Percentiles rank a stretch among this genome's conserved stretches.
Evolutionary conservation across 1,140 invertebrate genomes (phyloP).

Genomic region (Asbolus verrucosus): DNA sequence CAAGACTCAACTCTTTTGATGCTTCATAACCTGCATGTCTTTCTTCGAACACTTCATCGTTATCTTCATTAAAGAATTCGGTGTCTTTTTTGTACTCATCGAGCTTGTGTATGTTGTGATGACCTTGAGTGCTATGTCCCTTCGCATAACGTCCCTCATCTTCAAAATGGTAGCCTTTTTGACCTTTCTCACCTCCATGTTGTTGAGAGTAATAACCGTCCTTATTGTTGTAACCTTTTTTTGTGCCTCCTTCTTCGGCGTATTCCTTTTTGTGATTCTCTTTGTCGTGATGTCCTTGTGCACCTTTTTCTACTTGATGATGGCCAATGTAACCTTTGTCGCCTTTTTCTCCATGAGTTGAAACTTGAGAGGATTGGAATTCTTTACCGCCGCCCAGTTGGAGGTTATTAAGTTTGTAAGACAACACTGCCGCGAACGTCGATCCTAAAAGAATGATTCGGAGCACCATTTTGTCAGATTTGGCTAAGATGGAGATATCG

Average conservation of each 20-base stretch:
- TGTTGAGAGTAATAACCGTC: slow-evolving; percentile 74
- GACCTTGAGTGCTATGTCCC: slow-evolving; percentile 71
- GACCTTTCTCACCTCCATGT: slow-evolving; percentile 71
- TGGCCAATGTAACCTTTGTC: slow-evolving; percentile 64
- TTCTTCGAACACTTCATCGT: slow-evolving; percentile 70
- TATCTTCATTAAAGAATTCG: slow-evolving; percentile 73
- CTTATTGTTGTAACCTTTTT: slow-evolving; percentile 73
- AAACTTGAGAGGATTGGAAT: not conserved
- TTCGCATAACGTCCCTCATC: slow-evolving; percentile 71
- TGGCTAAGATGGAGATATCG: not conserved
- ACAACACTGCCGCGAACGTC: not conserved
- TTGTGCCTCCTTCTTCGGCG: slow-evolving; percentile 71
- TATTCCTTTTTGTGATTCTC: slow-evolving; percentile 72
- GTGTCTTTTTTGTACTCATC: slow-evolving; percentile 78
- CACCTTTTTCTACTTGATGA: slow-evolving; percentile 72
- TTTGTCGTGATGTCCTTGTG: slow-evolving; percentile 74
- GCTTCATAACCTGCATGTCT: slow-evolving; percentile 69
- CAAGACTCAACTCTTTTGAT: slow-evolving; percentile 57
- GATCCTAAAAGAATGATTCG: not conserved
- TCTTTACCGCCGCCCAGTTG: slow-evolving; percentile 6
- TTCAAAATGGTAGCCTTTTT: slow-evolving; percentile 71
- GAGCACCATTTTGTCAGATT: slow-evolving; percentile 5
- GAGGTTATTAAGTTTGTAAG: too few relatives aligned
- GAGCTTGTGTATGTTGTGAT: slow-evolving; percentile 74
- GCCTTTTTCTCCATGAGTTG: slow-evolving; percentile 50